Evolutionary conservation across 2,888 invertebrate genomes (phyloP).

Genomic region (Nasonia oneida): DNA sequence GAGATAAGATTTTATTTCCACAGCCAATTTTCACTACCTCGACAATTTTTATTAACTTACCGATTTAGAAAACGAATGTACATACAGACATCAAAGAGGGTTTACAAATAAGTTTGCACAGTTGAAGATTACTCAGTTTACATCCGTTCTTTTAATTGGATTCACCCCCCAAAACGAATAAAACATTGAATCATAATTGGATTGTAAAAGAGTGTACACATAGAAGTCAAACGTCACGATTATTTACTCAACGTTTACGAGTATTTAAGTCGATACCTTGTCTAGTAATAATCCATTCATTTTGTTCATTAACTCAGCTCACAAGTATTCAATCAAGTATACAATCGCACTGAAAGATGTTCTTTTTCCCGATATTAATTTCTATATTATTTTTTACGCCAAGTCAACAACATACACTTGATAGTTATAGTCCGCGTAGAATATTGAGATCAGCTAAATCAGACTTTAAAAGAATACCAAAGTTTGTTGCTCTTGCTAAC

Average conservation of each 20-base stretch:
- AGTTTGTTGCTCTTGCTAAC: not conserved
- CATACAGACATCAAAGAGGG: not conserved
- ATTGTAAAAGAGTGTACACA: not conserved
- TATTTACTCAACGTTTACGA: not conserved
- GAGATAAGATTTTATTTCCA: not conserved
- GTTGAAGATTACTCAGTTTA: conserved; percentile 17
- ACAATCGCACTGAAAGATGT: not conserved
- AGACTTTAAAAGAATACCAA: conserved; percentile 68
- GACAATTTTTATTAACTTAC: not conserved
- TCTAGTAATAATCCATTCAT: not conserved
- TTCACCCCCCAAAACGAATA: not conserved
- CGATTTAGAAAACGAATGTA: not conserved
- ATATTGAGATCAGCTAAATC: not conserved
- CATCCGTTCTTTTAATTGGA: not conserved
- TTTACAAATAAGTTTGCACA: not conserved
- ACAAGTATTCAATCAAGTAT: not conserved
- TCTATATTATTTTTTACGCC: not conserved
- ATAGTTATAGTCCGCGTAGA: not conserved
- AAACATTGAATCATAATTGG: not conserved
- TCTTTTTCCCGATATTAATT: not conserved
- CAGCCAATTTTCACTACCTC: not conserved
- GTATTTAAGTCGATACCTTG: not conserved
- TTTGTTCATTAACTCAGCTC: too few species aligned
- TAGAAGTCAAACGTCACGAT: conserved; percentile 14
- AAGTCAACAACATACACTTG: conserved; percentile 1